These are phyloP conservation scores for Caenorhabditis wallacei DNA, from an alignment of 2,888 invertebrate species.

Conservation along the genomic window DNA sequence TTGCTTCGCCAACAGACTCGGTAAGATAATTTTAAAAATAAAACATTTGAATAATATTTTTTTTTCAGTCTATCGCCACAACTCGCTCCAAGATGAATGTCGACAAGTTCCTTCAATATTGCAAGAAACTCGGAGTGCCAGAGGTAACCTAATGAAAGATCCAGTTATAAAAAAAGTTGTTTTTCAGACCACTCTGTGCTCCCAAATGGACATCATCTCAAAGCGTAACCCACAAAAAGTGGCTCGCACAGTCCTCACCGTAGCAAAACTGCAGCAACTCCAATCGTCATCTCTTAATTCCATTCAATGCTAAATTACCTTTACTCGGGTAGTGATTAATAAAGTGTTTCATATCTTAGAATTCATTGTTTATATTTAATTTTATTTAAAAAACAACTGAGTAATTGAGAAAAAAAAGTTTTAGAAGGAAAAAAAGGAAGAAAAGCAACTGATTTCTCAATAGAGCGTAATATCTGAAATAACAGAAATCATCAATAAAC, in stretches of 20 bases:
- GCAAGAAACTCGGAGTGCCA: constrained; percentile 62
- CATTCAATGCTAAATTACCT: constrained; percentile 51
- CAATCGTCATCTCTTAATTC: constrained; percentile 50
- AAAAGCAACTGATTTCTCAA: too few species aligned
- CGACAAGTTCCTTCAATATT: constrained; percentile 63
- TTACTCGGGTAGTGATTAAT: constrained; percentile 57
- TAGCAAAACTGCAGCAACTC: constrained; percentile 58
- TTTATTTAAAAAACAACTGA: too few species aligned
- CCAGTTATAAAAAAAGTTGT: background rate
- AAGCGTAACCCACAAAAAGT: constrained; percentile 66
- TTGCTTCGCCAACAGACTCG: constrained; percentile 44
- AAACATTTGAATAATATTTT: background rate
- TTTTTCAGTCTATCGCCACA: constrained; percentile 44
- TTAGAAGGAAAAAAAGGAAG: background rate
- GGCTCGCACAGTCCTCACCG: constrained; percentile 58
- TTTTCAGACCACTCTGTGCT: constrained; percentile 66
- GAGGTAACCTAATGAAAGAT: constrained; percentile 28
- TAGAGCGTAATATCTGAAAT: too few species aligned
- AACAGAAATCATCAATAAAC: too few species aligned
- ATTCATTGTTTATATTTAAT: background rate
- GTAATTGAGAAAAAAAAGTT: too few species aligned
- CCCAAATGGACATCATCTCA: constrained; percentile 66
- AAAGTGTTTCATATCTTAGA: constrained; percentile 59
- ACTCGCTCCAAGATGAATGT: constrained; percentile 60
- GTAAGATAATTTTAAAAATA: constrained; percentile 4